These are phyloP conservation scores for Drosophila parvula DNA, from an alignment of 1,140 invertebrate genomes.

Conservation along the genomic window DNA sequence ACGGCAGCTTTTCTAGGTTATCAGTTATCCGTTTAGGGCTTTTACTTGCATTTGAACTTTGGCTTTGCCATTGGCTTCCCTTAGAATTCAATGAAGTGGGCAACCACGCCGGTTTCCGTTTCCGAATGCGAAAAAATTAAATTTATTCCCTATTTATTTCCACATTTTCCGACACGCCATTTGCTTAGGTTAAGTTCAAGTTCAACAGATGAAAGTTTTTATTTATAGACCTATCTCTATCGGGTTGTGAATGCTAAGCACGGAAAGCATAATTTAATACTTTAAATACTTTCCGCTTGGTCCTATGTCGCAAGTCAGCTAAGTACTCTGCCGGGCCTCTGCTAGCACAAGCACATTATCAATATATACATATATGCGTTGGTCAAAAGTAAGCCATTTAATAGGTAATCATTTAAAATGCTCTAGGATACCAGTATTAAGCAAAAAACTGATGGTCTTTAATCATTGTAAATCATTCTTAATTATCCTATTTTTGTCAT, in stretches of 20 bases:
- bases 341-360: too few species aligned
- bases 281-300: too few species aligned
- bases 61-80: slow-evolving; percentile 12
- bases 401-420: too few species aligned
- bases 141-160: background rate
- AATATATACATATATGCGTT: too few species aligned
- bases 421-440: too few species aligned
- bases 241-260: too few species aligned
- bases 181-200: background rate
- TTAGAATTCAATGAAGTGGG: slow-evolving; percentile 2
- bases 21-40: slow-evolving; percentile 32
- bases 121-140: background rate
- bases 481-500: too few species aligned
- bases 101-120: background rate
- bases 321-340: too few species aligned
- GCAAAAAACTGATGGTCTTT: too few species aligned
- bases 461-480: too few species aligned
- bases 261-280: background rate
- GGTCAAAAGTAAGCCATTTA: too few species aligned
- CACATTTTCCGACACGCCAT: background rate
- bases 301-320: too few species aligned
- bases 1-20: slow-evolving; percentile 38
- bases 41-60: slow-evolving; percentile 37
- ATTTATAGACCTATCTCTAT: background rate
- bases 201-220: background rate